Conservation (phyloP, 2,888 invertebrate genomes). For the Anarsia innoxiella region DNA sequence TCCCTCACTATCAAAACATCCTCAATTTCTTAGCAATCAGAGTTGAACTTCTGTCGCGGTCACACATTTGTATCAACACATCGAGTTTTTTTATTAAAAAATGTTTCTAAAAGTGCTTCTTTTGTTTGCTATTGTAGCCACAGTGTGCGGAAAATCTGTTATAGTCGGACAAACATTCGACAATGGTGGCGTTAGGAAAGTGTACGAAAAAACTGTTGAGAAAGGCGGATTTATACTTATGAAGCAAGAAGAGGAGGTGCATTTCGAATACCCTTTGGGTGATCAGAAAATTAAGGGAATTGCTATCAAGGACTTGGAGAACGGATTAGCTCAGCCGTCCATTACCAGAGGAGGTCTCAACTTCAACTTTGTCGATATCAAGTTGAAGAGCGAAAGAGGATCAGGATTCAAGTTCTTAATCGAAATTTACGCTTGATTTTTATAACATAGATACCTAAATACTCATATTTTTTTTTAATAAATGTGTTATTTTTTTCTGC, state of each 20-base stretch:
- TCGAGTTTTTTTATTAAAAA: conserved; percentile 5
- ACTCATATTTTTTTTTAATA: background rate
- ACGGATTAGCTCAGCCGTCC: conserved; percentile 49
- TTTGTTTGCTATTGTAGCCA: conserved; percentile 7
- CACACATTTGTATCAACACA: background rate
- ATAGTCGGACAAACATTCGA: conserved; percentile 49
- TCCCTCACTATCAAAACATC: conserved; percentile 11
- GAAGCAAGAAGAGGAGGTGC: conserved; percentile 43
- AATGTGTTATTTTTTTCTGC: background rate
- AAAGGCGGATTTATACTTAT: conserved; percentile 36
- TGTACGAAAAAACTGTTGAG: conserved; percentile 39
- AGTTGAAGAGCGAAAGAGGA: conserved; percentile 59
- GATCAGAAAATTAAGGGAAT: conserved; percentile 60
- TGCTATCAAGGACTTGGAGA: conserved; percentile 58
- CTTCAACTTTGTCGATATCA: conserved; percentile 49
- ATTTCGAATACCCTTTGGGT: conserved; percentile 40
- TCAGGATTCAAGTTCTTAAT: conserved; percentile 51
- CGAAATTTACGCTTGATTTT: conserved; percentile 53
- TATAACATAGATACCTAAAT: conserved; percentile 11
- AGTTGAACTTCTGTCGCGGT: background rate
- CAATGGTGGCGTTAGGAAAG: conserved; percentile 36
- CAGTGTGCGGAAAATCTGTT: conserved; percentile 38
- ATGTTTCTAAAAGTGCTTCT: conserved; percentile 29
- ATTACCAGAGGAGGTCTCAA: conserved; percentile 60
- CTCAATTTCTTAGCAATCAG: too few species aligned